Base-by-base conservation (phyloP, 2,113 vertebrate species). In the Accipiter cooperii region DNA sequence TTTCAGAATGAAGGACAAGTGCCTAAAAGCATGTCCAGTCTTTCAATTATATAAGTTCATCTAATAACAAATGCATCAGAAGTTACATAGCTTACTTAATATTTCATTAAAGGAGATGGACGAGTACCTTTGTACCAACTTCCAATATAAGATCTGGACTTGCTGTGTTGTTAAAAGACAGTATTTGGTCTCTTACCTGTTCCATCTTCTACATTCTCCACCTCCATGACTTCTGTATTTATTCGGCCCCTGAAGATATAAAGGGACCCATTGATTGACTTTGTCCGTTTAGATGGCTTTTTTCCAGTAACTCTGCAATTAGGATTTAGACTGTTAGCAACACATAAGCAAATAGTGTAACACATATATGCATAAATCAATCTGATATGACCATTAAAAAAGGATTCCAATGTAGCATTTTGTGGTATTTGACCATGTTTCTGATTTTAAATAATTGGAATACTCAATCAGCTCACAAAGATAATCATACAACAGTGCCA, bases 211-310 rank as follows among this genome's bases (percentile, higher is more conserved):
- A 99, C 99, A 40, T 99, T 99, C 98, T 99, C 99, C 94, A 99
- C 99, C 96, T 99, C 99, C 99, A 99, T 99, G 96, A 99, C 99
- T 96, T 99, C 99, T 0, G 99, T 99, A 98, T 99, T 99, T 98
- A 99, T 99, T 58, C 99, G 98, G 12, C 99, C 99, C 87, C 99
- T 98, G 98, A 99, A 99, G 97, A 99, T 98, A 92, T 99, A 99
- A 65, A 99, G 98, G 73, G 99, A 99, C 52, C 99, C 99, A 1
- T 99, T 99, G 98, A 99, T 98, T 51, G 99, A 99, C 96, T 99
- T 99, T 73, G 99, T 99, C 97, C 99, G 99, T 96, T 99, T 99
- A 65, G 99, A 98, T 71, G 99, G 76, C 94, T 99, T 99, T 97
- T 99, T 99, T 93, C 99, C 99, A 47, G 99, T 99, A 92, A 99